A percentile compares a stretch with the other conserved stretches of the same genome.
Evolutionary conservation across 2,113 vertebrate species (phyloP).

Genomic region (Pachypanchax playfairii): DNA sequence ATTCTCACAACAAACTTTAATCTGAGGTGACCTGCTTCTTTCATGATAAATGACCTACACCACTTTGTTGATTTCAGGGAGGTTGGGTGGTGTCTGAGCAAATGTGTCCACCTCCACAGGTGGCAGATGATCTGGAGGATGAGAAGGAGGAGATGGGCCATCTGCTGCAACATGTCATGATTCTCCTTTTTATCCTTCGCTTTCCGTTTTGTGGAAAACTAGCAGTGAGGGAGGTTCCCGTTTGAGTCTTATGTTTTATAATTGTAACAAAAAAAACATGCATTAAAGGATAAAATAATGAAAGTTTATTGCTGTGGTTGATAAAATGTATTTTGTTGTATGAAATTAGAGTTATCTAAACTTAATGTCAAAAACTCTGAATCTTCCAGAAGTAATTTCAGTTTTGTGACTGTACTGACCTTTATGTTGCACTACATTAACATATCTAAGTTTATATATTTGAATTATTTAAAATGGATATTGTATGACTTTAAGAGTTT

Average conservation of each 20-base stretch:
- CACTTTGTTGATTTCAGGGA: constrained; percentile 27
- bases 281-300: not conserved
- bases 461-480: too few relatives aligned
- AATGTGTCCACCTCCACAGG: constrained; percentile 65
- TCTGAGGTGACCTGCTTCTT: constrained; percentile 48
- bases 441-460: too few relatives aligned
- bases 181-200: constrained; percentile 25
- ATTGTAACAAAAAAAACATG: not conserved
- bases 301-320: too few relatives aligned
- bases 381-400: too few relatives aligned
- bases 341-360: too few relatives aligned
- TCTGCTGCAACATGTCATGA: constrained; percentile 58
- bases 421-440: too few relatives aligned
- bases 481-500: too few relatives aligned
- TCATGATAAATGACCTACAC: constrained; percentile 58
- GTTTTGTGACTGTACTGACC: not conserved
- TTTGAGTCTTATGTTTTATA: constrained; percentile 12
- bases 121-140: constrained; percentile 45
- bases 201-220: constrained; percentile 22
- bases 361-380: too few relatives aligned
- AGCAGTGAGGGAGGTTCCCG: constrained; percentile 7
- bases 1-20: constrained; percentile 25
- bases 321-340: too few relatives aligned
- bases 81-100: constrained; percentile 26
- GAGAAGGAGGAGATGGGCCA: constrained; percentile 59